Evolutionary conservation across 1,140 invertebrate species (phyloP).

Genomic region (Aculops lycopersici): DNA sequence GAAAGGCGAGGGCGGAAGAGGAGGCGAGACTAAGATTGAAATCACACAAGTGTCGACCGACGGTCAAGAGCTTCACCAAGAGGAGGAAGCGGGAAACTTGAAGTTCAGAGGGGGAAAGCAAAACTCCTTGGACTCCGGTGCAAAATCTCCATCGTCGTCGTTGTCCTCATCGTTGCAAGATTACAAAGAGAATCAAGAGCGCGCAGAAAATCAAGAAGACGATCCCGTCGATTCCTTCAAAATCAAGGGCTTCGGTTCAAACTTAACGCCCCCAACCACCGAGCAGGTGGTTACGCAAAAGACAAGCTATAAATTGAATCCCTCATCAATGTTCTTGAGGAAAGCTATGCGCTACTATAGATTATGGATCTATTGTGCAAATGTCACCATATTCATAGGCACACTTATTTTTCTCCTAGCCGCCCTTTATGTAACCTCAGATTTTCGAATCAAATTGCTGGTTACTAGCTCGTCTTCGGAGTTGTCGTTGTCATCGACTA

Average conservation of each 20-base stretch:
- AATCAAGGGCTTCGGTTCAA: background rate
- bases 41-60: background rate
- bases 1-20: background rate
- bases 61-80: background rate
- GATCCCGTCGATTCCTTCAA: background rate
- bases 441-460: conserved; percentile 24
- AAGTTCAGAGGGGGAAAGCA: background rate
- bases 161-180: background rate
- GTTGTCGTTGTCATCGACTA: background rate
- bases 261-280: background rate
- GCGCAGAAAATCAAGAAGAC: background rate
- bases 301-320: background rate
- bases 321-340: conserved; percentile 14
- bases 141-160: background rate
- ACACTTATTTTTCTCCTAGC: conserved; percentile 42
- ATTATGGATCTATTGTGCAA: conserved; percentile 68
- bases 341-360: conserved; percentile 35
- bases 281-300: too few species aligned
- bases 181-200: background rate
- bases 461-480: conserved; percentile 18
- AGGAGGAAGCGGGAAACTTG: background rate
- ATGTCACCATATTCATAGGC: conserved; percentile 43
- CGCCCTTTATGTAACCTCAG: conserved; percentile 30
- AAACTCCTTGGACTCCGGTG: background rate
- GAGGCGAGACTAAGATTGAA: background rate